Conservation (phyloP, 2,888 invertebrate genomes). For the Dermolepida albohirtum region DNA sequence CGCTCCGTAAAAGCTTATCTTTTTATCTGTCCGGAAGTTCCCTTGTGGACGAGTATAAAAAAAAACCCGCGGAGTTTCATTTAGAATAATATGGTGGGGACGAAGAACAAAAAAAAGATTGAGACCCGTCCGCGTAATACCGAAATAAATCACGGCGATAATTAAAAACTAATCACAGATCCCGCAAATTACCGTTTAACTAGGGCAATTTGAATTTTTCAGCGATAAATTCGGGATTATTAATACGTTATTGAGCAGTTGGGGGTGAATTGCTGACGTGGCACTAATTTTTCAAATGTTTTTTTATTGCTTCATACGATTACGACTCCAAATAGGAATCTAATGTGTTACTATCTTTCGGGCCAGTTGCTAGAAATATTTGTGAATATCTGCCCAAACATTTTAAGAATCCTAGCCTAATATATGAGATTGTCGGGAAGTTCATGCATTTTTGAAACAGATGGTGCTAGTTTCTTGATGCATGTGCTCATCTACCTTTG, state of each 20-base stretch:
- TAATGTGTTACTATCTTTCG: too few relatives aligned
- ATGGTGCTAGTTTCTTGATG: too few relatives aligned
- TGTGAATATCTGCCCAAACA: too few relatives aligned
- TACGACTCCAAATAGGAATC: not conserved
- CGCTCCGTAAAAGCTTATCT: slow-evolving; percentile 5
- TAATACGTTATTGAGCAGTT: slow-evolving; percentile 21
- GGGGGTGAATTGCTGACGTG: not conserved
- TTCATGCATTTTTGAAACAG: too few relatives aligned
- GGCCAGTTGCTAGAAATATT: too few relatives aligned
- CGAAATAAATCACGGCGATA: slow-evolving; percentile 51
- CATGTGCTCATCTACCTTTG: too few relatives aligned
- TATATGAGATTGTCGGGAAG: too few relatives aligned
- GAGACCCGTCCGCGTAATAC: slow-evolving; percentile 41
- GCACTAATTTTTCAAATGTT: slow-evolving; percentile 1
- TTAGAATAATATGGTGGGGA: slow-evolving; percentile 21
- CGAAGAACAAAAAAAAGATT: not conserved
- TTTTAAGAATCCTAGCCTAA: too few relatives aligned
- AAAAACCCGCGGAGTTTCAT: slow-evolving; percentile 15
- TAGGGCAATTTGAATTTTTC: slow-evolving; percentile 44
- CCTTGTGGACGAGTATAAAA: slow-evolving; percentile 1
- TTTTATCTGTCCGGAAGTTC: slow-evolving; percentile 10
- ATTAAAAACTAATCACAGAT: slow-evolving; percentile 55
- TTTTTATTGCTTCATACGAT: not conserved
- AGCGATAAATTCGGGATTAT: slow-evolving; percentile 41
- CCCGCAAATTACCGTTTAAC: slow-evolving; percentile 51